A percentile compares a stretch with the other conserved stretches of the same genome.
These are phyloP conservation scores for Operophtera brumata DNA, from an alignment of 2,888 invertebrate genomes.

Conservation along the genomic window DNA sequence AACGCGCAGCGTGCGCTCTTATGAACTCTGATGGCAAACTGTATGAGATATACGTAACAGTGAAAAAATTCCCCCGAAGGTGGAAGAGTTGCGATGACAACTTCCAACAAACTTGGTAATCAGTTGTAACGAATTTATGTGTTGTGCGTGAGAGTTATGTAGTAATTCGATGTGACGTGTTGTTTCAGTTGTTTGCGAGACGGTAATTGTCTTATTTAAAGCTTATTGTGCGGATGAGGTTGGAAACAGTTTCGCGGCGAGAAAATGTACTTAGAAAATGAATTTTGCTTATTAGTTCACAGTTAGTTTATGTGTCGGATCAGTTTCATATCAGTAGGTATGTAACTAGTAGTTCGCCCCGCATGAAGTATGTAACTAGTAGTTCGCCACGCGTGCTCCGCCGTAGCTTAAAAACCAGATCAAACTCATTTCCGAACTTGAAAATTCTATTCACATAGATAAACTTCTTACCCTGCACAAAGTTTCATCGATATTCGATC, in stretches of 20 bases:
- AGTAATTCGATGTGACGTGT: slow-evolving; percentile 33
- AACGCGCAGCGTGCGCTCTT: slow-evolving; percentile 66
- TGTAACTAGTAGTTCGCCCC: no score
- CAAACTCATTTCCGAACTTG: no score
- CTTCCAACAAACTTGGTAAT: slow-evolving; percentile 72
- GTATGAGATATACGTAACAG: slow-evolving; percentile 71
- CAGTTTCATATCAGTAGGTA: no score
- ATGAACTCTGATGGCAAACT: slow-evolving; percentile 77
- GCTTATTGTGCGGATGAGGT: slow-evolving; percentile 27
- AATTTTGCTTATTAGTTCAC: neutral
- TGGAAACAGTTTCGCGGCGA: neutral
- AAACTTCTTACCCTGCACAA: no score
- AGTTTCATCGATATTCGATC: no score
- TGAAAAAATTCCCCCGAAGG: slow-evolving; percentile 69
- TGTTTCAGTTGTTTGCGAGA: slow-evolving; percentile 23
- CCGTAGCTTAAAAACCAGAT: no score
- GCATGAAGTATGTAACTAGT: no score
- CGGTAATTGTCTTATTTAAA: slow-evolving; percentile 37
- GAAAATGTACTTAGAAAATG: neutral
- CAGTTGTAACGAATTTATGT: slow-evolving; percentile 78
- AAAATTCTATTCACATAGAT: no score
- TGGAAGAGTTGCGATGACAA: slow-evolving; percentile 78
- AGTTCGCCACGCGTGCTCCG: no score
- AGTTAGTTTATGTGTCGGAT: neutral
- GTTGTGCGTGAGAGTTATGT: slow-evolving; percentile 56